Conservation (phyloP, 2,888 invertebrate genomes). For the Tenodera sinensis region DNA sequence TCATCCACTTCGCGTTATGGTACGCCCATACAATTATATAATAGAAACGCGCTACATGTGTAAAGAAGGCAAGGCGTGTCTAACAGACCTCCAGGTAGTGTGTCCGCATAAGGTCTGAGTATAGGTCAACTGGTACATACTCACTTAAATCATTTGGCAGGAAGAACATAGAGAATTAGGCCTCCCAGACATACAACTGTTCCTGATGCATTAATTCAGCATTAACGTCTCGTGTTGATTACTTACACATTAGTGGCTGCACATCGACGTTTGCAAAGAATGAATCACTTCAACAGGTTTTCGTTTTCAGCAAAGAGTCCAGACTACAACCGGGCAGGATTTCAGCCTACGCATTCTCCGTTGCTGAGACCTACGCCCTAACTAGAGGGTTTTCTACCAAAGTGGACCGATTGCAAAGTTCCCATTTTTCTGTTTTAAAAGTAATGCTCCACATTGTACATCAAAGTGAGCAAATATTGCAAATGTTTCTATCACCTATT, state of each 20-base stretch:
- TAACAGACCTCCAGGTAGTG: neutral
- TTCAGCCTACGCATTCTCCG: neutral
- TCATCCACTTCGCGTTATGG: neutral
- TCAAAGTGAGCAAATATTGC: too few species aligned
- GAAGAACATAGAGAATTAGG: neutral
- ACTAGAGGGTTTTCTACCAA: neutral
- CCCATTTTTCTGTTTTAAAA: too few species aligned
- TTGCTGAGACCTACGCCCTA: neutral
- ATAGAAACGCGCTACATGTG: neutral
- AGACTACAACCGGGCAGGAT: neutral
- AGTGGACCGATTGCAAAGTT: too few species aligned
- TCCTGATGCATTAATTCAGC: neutral
- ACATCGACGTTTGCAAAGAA: neutral
- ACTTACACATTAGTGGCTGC: neutral
- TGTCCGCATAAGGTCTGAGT: neutral
- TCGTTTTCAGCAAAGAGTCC: neutral
- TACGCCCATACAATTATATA: neutral
- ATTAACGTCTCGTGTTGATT: neutral
- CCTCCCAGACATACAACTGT: neutral
- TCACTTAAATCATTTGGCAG: neutral
- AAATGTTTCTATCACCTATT: too few species aligned
- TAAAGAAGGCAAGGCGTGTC: neutral
- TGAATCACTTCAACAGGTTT: neutral
- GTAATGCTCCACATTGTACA: too few species aligned
- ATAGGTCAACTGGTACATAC: neutral